Evolutionary conservation across 2,113 vertebrate species (phyloP).

Genomic region (Petrocephalus zakoni): DNA sequence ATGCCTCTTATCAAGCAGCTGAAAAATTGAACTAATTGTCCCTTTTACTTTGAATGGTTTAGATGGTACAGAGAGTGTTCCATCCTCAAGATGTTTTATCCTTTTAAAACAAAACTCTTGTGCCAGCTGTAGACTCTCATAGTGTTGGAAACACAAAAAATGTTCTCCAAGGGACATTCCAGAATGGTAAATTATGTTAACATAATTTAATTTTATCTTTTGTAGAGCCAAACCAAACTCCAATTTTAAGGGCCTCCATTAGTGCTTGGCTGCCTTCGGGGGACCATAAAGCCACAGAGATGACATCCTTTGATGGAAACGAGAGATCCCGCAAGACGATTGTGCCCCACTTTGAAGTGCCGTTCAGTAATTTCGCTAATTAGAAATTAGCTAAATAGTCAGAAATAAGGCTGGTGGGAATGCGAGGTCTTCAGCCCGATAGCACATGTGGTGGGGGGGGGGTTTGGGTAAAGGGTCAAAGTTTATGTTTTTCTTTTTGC

Average conservation of each 20-base stretch:
- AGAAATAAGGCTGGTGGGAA: neutral
- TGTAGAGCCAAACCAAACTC: conserved; percentile 2
- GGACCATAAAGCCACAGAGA: neutral
- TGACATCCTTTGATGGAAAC: neutral
- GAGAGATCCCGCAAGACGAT: neutral
- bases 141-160: neutral
- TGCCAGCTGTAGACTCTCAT: neutral
- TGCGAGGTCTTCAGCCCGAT: neutral
- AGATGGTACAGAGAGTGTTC: neutral
- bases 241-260: neutral
- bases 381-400: no score
- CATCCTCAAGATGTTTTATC: neutral
- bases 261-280: neutral
- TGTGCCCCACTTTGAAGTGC: neutral
- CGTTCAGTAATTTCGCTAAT: neutral
- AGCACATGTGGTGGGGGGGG: neutral
- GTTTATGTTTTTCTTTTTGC: neutral
- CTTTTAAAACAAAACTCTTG: neutral
- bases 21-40: neutral
- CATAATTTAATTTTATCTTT: neutral
- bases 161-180: neutral
- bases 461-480: no score
- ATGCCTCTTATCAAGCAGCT: neutral
- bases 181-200: neutral
- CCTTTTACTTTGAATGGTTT: neutral